Base-by-base conservation (phyloP, 2,797 vertebrate species). In the Chrysocyon brachyurus region DNA sequence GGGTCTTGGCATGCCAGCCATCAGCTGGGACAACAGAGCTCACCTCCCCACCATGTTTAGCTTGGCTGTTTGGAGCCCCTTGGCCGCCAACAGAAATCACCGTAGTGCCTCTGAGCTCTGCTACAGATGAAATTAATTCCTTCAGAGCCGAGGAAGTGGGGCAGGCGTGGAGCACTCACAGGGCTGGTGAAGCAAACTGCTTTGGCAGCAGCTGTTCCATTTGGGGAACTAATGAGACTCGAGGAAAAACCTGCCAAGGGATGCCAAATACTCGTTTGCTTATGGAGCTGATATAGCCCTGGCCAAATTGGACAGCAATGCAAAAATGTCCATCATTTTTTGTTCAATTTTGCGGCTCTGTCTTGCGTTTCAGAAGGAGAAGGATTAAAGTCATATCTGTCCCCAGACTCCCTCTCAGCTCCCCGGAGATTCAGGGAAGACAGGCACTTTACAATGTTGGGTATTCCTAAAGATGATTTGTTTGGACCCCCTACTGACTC, bases 141-240 rank as follows among this genome's bases (percentile, higher is more conserved):
- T 94, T 89, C 64, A 46, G 82, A 88, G 72, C 73, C 0, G 14
- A n/a, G 96, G 73, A 87, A 94, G 73, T 61, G 0, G 46, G 46
- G 56, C 14, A 1, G n/a, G 70, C 54, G 0, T 28, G 88, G 70
- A 70, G 28, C 36, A 1, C 9, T 36, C 70, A 1, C 24, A 2
- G 3, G 21, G 94, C 54, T 83, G 64, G 59, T 75, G 94, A n/a
- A 31, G 87, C 88, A 19, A 91, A 96, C 15, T 3, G 56, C 59
- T 84, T 33, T 89, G 83, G 96, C 95, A 97, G 90, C 98, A 97
- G 97, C 96, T 98, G 96, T 82, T 97, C 92, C 91, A 86, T 97
- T 96, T 95, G 93, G 86, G 87, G 61, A 94, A 70, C 96, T 97
- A 96, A 98, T 96, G 97, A 97, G 87, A 97, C 94, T 97, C 78